phyloP scores from a whole-genome alignment of 2,113 vertebrate genomes.

The Gopherus flavomarginatus region DNA sequence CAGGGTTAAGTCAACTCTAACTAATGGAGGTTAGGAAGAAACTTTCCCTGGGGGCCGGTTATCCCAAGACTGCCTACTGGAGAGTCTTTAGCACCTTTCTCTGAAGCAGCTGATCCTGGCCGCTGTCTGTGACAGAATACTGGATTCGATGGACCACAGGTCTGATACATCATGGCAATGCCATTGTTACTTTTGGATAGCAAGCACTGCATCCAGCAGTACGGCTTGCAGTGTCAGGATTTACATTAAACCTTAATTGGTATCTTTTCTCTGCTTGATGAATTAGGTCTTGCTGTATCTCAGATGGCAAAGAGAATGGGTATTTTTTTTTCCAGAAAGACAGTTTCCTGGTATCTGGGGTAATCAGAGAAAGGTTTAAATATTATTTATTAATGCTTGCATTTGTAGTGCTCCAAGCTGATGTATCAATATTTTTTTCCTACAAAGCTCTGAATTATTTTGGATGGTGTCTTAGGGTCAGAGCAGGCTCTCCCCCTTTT shows the following conservation, averaged over 20 bases:
- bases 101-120: background rate
- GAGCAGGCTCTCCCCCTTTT: too few species aligned
- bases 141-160: background rate
- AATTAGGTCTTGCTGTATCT: background rate
- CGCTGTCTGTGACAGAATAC: background rate
- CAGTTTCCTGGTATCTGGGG: background rate
- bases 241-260: background rate
- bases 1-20: too few species aligned
- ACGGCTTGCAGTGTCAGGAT: background rate
- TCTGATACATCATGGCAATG: background rate
- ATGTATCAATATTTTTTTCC: too few species aligned
- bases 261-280: background rate
- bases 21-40: background rate
- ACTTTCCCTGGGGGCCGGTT: background rate
- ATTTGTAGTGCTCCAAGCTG: background rate
- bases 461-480: background rate
- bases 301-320: background rate
- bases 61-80: background rate
- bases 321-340: background rate
- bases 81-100: background rate
- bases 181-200: background rate
- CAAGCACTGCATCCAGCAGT: background rate
- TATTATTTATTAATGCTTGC: background rate
- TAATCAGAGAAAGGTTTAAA: background rate
- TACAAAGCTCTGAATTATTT: background rate